A percentile compares a stretch with the other conserved stretches of the same genome.
phyloP scores from a whole-genome alignment of 2,888 invertebrate species.

The Coronaproctus castanopsis region DNA sequence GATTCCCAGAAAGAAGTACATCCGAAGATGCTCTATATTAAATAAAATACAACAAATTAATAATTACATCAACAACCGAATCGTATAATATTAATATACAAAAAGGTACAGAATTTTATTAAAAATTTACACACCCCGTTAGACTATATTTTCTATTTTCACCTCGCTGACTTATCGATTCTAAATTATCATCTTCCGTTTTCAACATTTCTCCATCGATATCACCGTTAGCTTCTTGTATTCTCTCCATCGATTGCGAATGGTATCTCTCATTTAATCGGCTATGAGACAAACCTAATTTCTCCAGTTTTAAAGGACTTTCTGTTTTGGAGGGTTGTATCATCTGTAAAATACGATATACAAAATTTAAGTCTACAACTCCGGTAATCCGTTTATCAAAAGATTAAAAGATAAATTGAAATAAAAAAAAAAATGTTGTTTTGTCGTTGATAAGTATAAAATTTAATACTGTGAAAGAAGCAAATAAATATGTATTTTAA shows the following conservation, averaged over 20 bases:
- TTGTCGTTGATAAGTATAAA: too few species aligned
- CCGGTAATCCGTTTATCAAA: too few species aligned
- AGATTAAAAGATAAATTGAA: too few species aligned
- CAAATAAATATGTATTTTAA: too few species aligned
- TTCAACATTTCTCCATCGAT: slow-evolving; percentile 29
- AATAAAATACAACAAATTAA: not conserved
- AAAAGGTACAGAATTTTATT: not conserved
- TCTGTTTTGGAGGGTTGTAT: slow-evolving; percentile 1
- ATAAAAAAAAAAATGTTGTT: too few species aligned
- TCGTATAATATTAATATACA: not conserved
- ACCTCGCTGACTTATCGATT: slow-evolving; percentile 25
- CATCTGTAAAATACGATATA: not conserved
- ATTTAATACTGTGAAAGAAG: too few species aligned
- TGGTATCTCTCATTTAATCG: slow-evolving; percentile 74
- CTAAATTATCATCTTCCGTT: slow-evolving; percentile 26
- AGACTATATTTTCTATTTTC: slow-evolving; percentile 28
- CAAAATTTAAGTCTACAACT: not conserved
- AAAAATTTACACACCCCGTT: slow-evolving; percentile 25
- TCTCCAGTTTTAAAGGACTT: slow-evolving; percentile 37
- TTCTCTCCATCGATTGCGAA: slow-evolving; percentile 41
- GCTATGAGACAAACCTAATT: slow-evolving; percentile 62
- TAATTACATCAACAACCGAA: too few species aligned
- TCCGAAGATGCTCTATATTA: slow-evolving; percentile 22
- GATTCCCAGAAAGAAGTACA: slow-evolving; percentile 25
- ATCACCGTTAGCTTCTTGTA: slow-evolving; percentile 26